Base-by-base conservation (phyloP, 2,888 invertebrate species). In the Ochropleura plecta region DNA sequence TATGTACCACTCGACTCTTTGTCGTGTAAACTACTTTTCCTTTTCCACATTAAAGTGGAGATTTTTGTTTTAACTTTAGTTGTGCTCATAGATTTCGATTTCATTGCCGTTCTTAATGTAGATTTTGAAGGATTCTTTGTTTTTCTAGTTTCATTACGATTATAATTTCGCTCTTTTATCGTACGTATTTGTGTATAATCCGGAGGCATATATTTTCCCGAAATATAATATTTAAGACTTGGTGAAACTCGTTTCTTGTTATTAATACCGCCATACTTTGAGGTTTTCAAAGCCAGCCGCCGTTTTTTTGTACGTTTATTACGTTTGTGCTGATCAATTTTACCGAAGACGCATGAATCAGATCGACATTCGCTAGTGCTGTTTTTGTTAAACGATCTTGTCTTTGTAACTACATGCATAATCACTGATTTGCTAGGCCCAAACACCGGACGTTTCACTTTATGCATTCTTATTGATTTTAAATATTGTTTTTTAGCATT, bases 11-110 rank as follows among this genome's bases (percentile, higher is more conserved):
- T 55, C 0, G 78, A 64, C 44, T 68, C 69, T 6, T 68, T 20
- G 10, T 82, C 46, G 18, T 71, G 71, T 14, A 66, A 69, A 70
- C 60, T 66, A 30, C 48, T 57, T 77, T 70, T 81, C 18, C 55
- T 49, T 53, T 57, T 66, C 65, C 68, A 57, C 12, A 40, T 62
- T 42, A 66, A 60, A n/a, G 66, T 85, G 8, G 53, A 63, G 40
- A 18, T 3, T 40, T 51, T 82, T 40, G 59, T 16, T 64, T 70
- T 82, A n/a, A 66, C 20, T 70, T 51, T 71, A 42, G 78, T 82
- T 48, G 67, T 77, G 42, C 86, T 82, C 70, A 85, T 51, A 53
- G 82, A 82, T 51, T 85, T 82, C 40, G 82, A 82, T 62, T 82
- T 85, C 2, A 60, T 64, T 67, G 20, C 51, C 16, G 49, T 42